phyloP scores from a whole-genome alignment of 2,797 vertebrate genomes.

The Tadarida brasiliensis region DNA sequence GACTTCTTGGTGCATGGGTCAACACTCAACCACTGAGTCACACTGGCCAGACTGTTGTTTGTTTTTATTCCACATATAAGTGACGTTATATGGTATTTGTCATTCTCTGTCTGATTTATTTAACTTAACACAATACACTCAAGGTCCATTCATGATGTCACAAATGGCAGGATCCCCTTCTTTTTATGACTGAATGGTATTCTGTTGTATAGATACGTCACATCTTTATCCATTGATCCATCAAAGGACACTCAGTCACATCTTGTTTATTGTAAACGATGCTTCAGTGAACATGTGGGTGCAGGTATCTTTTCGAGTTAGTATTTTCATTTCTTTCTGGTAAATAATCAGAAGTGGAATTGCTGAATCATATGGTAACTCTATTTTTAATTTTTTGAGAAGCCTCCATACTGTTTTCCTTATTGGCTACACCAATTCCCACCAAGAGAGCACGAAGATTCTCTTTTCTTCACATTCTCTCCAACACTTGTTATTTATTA shows the following conservation, averaged over 20 bases:
- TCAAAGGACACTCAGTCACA: neutral
- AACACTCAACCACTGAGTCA: too few relatives aligned
- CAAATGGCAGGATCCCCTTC: neutral
- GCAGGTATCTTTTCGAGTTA: neutral
- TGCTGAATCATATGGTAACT: neutral
- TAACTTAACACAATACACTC: neutral
- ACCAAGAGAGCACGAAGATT: neutral
- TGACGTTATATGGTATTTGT: neutral
- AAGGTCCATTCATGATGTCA: neutral
- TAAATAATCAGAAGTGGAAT: neutral
- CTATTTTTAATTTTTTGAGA: slow-evolving; percentile 6
- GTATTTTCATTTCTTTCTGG: neutral
- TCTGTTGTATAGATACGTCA: neutral
- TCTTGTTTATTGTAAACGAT: neutral
- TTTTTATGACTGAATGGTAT: neutral
- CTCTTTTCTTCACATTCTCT: neutral
- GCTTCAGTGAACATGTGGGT: neutral
- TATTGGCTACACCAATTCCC: neutral
- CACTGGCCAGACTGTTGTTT: neutral
- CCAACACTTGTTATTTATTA: neutral
- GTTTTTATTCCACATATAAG: neutral
- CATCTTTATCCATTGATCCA: neutral
- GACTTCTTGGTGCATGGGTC: too few relatives aligned
- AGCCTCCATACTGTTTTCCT: neutral
- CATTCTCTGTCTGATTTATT: neutral